Evolutionary conservation across 2,113 vertebrate genomes (phyloP), one percentile per base, ranked within the genome.

Genomic region (Pollimyrus isidori): DNA sequence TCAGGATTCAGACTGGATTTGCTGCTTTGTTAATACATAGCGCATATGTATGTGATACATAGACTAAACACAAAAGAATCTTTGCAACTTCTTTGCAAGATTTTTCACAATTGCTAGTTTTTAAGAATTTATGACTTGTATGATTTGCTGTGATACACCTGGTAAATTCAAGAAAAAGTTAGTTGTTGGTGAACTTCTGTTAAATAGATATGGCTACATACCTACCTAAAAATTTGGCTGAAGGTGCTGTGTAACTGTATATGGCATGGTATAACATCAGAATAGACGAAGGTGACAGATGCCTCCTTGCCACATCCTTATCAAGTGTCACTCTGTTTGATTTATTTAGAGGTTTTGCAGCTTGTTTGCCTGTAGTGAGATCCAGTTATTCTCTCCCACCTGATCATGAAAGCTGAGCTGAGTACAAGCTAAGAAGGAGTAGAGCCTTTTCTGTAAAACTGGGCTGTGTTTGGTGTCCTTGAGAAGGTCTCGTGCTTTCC

Each of bases 271-370:
- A 80, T 46, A 15, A 39, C 30, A 7, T 83, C 80, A 84, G 39
- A 56, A n/a, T 19, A 30, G 52, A 52, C 50, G n/a, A 39, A 10
- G 76, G 26, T 89, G 50, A 49, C 76, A 83, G 30, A 21, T 19
- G 50, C 53, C 21, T 26, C 50, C 49, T 19, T 49, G 46, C 23
- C 26, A 46, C 39, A 49, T 88, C 58, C 26, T 52, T 17, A 58
- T 87, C 53, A 30, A 17, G 11, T 82, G 30, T 56, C 35, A 42
- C 50, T 48, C 50, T 23, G 15, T 89, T 26, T 76, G 46, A 88
- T 88, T 88, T 88, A 88, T 88, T 88, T 26, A 56, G 73, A 30
- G 50, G 88, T 30, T 76, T 52, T 1, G 19, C 39, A n/a, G 11
- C 50, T 45, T 84, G 50, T 42, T 89, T 89, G 4, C 7, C 50